A percentile compares a stretch with the other conserved stretches of the same genome.
Evolutionary conservation across 1,140 invertebrate genomes (phyloP).

Genomic region (Drosophila miranda): DNA sequence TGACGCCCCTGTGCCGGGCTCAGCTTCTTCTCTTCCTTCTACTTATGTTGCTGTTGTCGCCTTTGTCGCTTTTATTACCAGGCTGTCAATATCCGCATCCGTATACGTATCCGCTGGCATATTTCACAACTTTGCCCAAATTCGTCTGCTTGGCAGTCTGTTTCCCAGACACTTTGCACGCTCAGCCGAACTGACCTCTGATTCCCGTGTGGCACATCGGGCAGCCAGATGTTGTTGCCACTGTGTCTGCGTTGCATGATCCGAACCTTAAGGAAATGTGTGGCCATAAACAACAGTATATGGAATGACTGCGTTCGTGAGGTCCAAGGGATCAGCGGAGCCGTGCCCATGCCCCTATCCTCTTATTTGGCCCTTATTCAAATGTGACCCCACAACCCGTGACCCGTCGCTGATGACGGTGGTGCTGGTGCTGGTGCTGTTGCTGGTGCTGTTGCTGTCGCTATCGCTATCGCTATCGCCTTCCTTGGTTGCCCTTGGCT

Average conservation of each 20-base stretch:
- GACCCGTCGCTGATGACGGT: constrained; percentile 2
- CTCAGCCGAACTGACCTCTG: constrained; percentile 8
- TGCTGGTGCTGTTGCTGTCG: not conserved
- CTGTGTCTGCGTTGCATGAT: too few species aligned
- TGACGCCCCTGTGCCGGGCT: constrained; percentile 9
- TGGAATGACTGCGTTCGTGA: constrained; percentile 56
- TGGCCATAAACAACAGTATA: constrained; percentile 71
- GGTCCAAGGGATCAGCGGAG: constrained; percentile 27
- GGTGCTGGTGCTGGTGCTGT: constrained; percentile 5
- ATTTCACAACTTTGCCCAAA: constrained; percentile 4
- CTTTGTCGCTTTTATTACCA: constrained; percentile 28
- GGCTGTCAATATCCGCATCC: constrained; percentile 11
- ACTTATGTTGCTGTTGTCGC: constrained; percentile 9
- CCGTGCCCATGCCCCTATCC: not conserved
- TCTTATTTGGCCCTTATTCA: constrained; percentile 9
- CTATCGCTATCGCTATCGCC: not conserved
- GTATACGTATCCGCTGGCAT: constrained; percentile 1
- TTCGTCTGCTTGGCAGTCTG: not conserved
- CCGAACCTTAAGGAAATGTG: too few species aligned
- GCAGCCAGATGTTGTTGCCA: not conserved
- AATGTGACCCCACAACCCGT: constrained; percentile 24
- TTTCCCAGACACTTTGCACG: not conserved
- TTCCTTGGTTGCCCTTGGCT: constrained; percentile 62
- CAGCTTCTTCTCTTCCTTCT: not conserved
- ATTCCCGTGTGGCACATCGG: constrained; percentile 13